Conservation (phyloP, 1,140 invertebrate species). For the Aphidius ervi region DNA sequence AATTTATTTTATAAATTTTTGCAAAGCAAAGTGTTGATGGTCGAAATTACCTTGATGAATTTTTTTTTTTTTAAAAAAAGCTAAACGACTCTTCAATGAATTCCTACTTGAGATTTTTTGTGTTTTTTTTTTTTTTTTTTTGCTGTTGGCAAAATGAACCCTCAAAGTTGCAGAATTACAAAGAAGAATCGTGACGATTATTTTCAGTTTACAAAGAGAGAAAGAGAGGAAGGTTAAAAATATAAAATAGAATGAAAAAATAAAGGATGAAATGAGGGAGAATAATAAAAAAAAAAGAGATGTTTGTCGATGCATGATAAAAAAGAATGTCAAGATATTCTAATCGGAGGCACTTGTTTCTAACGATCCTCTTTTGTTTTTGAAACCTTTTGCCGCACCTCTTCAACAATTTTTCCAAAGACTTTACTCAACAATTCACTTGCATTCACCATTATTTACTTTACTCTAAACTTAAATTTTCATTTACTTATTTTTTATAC, state of each 20-base stretch:
- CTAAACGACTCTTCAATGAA: background rate
- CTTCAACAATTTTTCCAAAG: slow-evolving; percentile 6
- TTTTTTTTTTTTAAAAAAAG: background rate
- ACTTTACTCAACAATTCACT: background rate
- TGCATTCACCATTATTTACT: background rate
- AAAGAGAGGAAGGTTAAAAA: background rate
- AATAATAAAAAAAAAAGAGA: slow-evolving; percentile 21
- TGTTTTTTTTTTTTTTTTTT: too few species aligned
- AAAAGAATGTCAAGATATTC: slow-evolving; percentile 36
- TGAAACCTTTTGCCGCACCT: slow-evolving; percentile 31
- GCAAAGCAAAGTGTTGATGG: background rate
- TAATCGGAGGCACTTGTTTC: slow-evolving; percentile 50
- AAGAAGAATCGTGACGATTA: too few species aligned
- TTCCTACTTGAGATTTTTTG: too few species aligned
- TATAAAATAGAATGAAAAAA: slow-evolving; percentile 2
- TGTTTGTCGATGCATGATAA: slow-evolving; percentile 31
- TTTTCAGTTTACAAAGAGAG: too few species aligned
- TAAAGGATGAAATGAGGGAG: slow-evolving; percentile 8
- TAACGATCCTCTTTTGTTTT: slow-evolving; percentile 47
- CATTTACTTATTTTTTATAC: background rate
- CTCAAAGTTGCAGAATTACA: too few species aligned
- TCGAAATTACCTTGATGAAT: slow-evolving; percentile 2
- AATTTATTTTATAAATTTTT: background rate
- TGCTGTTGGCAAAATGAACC: background rate
- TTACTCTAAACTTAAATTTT: too few species aligned